These are phyloP conservation scores for Dunckerocampus dactyliophorus DNA, from an alignment of 2,113 vertebrate species.

Conservation along the genomic window DNA sequence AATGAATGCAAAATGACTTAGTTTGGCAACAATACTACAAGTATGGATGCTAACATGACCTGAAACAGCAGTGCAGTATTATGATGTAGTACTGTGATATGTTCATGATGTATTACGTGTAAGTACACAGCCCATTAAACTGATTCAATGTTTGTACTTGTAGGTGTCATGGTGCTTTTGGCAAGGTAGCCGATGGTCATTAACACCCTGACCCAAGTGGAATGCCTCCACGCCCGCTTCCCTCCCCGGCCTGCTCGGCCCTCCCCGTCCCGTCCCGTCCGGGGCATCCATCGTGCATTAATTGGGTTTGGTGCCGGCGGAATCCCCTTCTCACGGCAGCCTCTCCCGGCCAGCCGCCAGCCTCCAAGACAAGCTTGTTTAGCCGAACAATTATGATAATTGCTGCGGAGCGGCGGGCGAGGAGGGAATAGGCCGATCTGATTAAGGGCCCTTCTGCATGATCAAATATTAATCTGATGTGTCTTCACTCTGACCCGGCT, in stretches of 20 bases:
- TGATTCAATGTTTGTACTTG: too few relatives aligned
- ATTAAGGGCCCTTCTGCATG: slow-evolving; percentile 92
- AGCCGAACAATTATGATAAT: slow-evolving; percentile 98
- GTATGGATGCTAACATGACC: too few relatives aligned
- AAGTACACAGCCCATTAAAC: too few relatives aligned
- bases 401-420: slow-evolving; percentile 87
- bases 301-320: slow-evolving; percentile 87
- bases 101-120: too few relatives aligned
- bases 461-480: slow-evolving; percentile 98
- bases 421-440: slow-evolving; percentile 88
- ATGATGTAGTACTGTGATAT: too few relatives aligned
- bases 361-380: slow-evolving; percentile 90
- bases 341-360: slow-evolving; percentile 79
- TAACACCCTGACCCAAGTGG: too few relatives aligned
- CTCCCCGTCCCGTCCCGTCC: slow-evolving; percentile 74
- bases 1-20: too few relatives aligned
- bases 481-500: slow-evolving; percentile 87
- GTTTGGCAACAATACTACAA: too few relatives aligned
- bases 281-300: slow-evolving; percentile 75
- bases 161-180: too few relatives aligned
- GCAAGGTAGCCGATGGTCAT: too few relatives aligned
- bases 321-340: slow-evolving; percentile 74
- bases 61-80: too few relatives aligned
- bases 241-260: slow-evolving; percentile 73
- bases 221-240: slow-evolving; percentile 15